A percentile compares a stretch with the other conserved stretches of the same genome.
These are phyloP conservation scores for Drosophila parvula DNA, from an alignment of 1,140 invertebrate species.

Conservation along the genomic window DNA sequence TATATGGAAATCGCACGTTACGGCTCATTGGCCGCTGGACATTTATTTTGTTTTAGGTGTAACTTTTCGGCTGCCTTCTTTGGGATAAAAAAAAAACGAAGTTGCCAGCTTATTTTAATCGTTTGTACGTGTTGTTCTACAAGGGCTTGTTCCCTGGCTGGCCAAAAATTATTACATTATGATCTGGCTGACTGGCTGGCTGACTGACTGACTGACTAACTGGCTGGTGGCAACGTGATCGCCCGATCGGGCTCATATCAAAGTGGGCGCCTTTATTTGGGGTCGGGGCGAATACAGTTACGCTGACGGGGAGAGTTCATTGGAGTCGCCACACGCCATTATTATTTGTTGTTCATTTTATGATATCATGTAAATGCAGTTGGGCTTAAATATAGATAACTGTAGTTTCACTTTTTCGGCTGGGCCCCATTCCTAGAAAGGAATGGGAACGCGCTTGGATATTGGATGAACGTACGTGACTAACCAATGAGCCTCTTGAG, in stretches of 20 bases:
- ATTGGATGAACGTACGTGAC: conserved; percentile 55
- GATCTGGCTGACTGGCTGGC: conserved; percentile 18
- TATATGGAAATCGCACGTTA: conserved; percentile 74
- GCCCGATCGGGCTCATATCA: conserved; percentile 38
- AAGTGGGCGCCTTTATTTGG: conserved; percentile 55
- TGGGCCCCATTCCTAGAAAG: conserved; percentile 61
- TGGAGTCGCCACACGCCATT: conserved; percentile 30
- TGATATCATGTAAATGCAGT: conserved; percentile 70
- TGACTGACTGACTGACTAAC: conserved; percentile 7
- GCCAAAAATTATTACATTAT: conserved; percentile 57
- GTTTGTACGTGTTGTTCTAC: conserved; percentile 72
- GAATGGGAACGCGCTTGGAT: conserved; percentile 49
- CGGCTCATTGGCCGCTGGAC: conserved; percentile 67
- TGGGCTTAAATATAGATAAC: conserved; percentile 59
- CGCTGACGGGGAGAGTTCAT: conserved; percentile 36
- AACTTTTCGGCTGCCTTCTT: conserved; percentile 63
- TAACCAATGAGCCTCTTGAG: not conserved
- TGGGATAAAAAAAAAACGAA: conserved; percentile 27
- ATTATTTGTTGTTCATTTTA: conserved; percentile 22
- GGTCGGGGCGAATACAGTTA: conserved; percentile 62
- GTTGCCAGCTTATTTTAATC: conserved; percentile 57
- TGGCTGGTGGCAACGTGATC: conserved; percentile 55
- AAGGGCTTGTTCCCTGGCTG: conserved; percentile 57
- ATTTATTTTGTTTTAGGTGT: conserved; percentile 62
- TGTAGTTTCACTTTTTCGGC: conserved; percentile 75